Evolutionary conservation across 2,113 vertebrate genomes (phyloP).

Genomic region (Zapornia atra): DNA sequence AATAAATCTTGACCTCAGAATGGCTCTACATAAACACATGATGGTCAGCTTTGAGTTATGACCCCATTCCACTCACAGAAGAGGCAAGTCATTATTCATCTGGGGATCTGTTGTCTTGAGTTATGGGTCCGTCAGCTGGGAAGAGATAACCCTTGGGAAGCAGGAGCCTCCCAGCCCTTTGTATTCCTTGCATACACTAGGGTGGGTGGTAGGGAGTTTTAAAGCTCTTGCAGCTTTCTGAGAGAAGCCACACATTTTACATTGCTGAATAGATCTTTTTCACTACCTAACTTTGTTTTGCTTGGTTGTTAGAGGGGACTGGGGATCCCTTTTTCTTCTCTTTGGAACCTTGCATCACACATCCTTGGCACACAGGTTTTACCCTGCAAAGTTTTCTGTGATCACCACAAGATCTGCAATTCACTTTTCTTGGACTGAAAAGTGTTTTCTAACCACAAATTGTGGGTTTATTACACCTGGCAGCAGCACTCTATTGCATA

Average conservation of each 20-base stretch:
- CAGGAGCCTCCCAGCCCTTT: not conserved
- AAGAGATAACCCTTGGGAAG: conserved; percentile 33
- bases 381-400: not conserved
- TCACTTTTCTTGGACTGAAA: conserved; percentile 14
- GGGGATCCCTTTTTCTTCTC: not conserved
- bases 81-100: conserved; percentile 15
- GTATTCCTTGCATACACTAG: not conserved
- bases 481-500: not conserved
- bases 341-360: not conserved
- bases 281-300: not conserved
- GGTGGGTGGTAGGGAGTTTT: not conserved
- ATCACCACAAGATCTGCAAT: not conserved
- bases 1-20: conserved; percentile 50
- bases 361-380: not conserved
- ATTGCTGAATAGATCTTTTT: not conserved
- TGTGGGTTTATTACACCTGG: not conserved
- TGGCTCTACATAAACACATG: conserved; percentile 14
- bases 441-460: conserved; percentile 21
- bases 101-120: conserved; percentile 29
- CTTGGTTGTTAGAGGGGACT: not conserved
- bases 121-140: not conserved
- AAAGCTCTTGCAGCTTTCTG: not conserved
- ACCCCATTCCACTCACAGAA: conserved; percentile 11
- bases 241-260: not conserved
- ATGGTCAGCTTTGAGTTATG: conserved; percentile 56